These are phyloP conservation scores for Tenodera sinensis DNA, from an alignment of 2,888 invertebrate species.

Conservation along the genomic window DNA sequence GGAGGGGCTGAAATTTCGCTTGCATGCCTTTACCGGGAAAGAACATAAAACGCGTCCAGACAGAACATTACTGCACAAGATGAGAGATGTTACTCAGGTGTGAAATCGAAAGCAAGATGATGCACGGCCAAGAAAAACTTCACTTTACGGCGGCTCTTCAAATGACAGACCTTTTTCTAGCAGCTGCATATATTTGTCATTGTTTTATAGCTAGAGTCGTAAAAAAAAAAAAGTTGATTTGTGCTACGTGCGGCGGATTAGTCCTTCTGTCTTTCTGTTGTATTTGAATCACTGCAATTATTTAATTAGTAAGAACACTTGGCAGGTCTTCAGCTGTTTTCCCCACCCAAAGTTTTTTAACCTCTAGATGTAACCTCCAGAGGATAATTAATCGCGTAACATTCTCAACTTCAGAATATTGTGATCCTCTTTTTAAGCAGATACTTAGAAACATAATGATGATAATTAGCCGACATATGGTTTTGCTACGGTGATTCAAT, in stretches of 20 bases:
- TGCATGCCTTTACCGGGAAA: neutral
- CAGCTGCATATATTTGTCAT: neutral
- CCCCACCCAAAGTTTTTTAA: neutral
- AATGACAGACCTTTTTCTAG: neutral
- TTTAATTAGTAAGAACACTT: neutral
- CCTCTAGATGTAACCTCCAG: neutral
- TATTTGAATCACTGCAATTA: neutral
- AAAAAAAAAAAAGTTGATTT: neutral
- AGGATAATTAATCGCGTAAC: neutral
- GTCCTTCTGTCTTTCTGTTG: neutral
- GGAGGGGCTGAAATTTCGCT: neutral
- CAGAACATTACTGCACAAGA: neutral
- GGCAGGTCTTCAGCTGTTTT: neutral
- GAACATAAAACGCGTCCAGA: neutral
- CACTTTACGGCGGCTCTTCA: neutral
- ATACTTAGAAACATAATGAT: neutral
- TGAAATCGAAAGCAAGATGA: neutral
- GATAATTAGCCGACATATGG: neutral
- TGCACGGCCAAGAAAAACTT: neutral
- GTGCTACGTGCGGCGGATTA: neutral
- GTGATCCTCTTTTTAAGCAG: neutral
- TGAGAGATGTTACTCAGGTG: neutral
- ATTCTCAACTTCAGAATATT: neutral
- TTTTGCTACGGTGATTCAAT: too few species aligned
- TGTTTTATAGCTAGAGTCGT: neutral